A percentile compares a stretch with the other conserved stretches of the same genome.
phyloP scores from a whole-genome alignment of 2,113 vertebrate genomes.

The Gavia stellata region DNA sequence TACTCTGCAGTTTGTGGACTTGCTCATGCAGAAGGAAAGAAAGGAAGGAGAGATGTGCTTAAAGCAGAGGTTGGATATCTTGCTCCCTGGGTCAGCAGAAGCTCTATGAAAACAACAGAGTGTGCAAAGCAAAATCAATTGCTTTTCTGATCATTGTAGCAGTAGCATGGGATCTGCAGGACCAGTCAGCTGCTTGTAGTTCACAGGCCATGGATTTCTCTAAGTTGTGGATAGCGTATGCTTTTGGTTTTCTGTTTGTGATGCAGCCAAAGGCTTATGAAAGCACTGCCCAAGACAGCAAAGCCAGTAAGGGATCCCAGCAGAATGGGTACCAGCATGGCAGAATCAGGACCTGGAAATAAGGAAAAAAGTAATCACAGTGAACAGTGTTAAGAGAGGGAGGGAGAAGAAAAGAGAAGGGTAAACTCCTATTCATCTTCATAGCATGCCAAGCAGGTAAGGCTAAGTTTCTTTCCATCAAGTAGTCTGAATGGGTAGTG shows the following conservation, averaged over 20 bases:
- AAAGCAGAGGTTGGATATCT: background rate
- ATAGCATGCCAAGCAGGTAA: background rate
- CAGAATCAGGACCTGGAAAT: constrained; percentile 2
- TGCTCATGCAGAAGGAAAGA: background rate
- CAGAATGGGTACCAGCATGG: background rate
- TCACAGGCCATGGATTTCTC: background rate
- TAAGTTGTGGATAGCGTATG: fast-evolving
- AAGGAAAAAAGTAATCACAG: background rate
- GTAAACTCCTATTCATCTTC: background rate
- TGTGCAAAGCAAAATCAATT: background rate
- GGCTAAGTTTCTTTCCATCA: background rate
- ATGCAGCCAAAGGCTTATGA: constrained; percentile 30
- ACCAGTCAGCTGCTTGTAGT: fast-evolving
- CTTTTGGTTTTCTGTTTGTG: background rate
- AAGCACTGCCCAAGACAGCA: background rate
- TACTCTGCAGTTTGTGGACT: background rate
- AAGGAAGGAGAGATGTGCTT: background rate
- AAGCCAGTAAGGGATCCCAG: constrained; percentile 7
- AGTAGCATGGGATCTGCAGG: background rate
- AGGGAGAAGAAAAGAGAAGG: background rate
- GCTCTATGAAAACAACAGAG: background rate
- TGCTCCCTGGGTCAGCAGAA: background rate
- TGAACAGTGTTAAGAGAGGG: background rate
- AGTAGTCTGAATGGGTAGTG: background rate
- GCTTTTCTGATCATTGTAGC: background rate